Percentiles rank a stretch among this genome's conserved stretches.
These are phyloP conservation scores for Cardinalis cardinalis DNA, from an alignment of 2,113 vertebrate genomes.

Conservation along the genomic window DNA sequence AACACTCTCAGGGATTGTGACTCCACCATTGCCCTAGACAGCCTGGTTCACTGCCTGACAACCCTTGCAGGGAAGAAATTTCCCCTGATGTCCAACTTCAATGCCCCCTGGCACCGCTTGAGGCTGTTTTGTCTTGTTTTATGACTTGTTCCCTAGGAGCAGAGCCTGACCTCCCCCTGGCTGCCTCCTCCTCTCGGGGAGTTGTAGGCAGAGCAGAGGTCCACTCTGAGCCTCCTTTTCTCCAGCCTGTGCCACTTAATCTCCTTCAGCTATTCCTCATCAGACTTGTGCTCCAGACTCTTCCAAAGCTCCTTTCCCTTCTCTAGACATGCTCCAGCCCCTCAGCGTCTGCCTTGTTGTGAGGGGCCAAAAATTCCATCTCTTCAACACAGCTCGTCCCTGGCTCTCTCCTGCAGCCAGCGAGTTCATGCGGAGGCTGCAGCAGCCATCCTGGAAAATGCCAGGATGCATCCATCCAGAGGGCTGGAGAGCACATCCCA, in stretches of 20 bases:
- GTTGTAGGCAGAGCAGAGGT: not conserved
- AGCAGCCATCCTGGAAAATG: not conserved
- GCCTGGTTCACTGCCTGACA: not conserved
- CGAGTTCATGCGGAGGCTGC: rapidly evolving
- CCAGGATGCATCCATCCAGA: too few species aligned
- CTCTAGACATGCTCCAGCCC: not conserved
- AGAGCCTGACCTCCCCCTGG: rapidly evolving
- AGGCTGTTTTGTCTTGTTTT: not conserved
- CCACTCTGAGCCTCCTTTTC: not conserved
- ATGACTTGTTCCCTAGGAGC: not conserved
- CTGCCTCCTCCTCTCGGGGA: not conserved
- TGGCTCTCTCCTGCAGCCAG: not conserved
- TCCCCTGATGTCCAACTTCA: not conserved
- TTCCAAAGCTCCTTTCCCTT: not conserved
- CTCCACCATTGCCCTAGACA: not conserved
- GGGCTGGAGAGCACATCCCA: not conserved
- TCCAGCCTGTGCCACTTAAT: not conserved
- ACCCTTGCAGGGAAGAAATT: not conserved
- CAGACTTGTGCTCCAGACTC: not conserved
- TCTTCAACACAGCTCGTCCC: not conserved
- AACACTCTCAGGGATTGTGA: not conserved
- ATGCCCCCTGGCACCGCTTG: not conserved
- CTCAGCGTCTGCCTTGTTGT: not conserved
- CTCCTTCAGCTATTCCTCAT: not conserved
- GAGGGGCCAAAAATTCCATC: not conserved